phyloP scores from a whole-genome alignment of 1,140 invertebrate genomes.

The Planococcus citri region DNA sequence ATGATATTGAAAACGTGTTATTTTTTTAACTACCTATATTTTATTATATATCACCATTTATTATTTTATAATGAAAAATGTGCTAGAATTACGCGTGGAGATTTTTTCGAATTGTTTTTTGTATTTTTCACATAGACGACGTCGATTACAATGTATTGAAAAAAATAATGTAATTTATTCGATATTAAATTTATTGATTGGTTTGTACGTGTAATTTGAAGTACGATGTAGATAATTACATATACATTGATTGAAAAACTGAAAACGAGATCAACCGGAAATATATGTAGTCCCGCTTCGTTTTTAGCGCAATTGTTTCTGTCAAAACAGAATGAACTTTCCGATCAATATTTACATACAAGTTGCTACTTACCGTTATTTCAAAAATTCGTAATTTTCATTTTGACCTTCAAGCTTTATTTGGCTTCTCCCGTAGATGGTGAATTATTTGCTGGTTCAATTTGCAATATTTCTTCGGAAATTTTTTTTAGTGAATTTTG shows the following conservation, averaged over 20 bases:
- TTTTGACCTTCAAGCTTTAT: conserved; percentile 4
- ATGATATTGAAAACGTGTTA: background rate
- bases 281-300: background rate
- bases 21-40: background rate
- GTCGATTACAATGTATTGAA: too few relatives aligned
- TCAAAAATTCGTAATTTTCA: background rate
- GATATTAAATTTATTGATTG: too few relatives aligned
- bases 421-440: background rate
- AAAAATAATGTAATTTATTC: too few relatives aligned
- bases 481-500: background rate
- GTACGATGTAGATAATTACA: too few relatives aligned
- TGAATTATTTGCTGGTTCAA: background rate
- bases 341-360: conserved; percentile 4
- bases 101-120: too few relatives aligned
- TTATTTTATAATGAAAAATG: background rate
- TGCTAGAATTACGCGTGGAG: background rate
- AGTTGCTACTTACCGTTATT: background rate
- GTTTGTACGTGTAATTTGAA: too few relatives aligned
- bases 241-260: too few relatives aligned
- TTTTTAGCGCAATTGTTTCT: background rate
- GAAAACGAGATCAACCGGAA: background rate
- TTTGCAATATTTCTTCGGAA: too few relatives aligned
- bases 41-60: background rate
- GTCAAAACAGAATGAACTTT: background rate
- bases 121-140: too few relatives aligned